Evolutionary conservation across 1,140 invertebrate genomes (phyloP).

Genomic region (Agraylea sexmaculata): DNA sequence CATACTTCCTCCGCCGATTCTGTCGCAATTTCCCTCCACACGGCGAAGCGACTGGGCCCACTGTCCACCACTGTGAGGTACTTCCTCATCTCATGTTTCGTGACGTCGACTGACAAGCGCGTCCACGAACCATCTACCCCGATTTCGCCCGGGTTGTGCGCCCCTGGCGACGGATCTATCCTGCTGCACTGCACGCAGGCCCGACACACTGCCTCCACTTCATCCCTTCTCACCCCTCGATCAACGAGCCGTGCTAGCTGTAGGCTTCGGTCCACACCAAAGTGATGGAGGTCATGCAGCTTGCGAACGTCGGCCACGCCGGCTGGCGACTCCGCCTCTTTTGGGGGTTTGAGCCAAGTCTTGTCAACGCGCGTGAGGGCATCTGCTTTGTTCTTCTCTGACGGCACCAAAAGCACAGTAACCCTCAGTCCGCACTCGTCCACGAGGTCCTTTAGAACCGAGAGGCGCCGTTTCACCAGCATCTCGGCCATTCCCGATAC

Average conservation of each 20-base stretch:
- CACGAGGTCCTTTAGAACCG: not conserved
- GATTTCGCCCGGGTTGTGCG: not conserved
- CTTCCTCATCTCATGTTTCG: not conserved
- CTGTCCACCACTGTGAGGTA: constrained; percentile 3
- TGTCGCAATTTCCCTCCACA: not conserved
- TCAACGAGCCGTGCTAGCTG: not conserved
- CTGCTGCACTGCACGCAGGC: not conserved
- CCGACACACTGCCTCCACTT: not conserved
- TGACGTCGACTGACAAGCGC: not conserved
- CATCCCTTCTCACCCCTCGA: not conserved
- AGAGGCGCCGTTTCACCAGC: not conserved
- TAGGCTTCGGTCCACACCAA: not conserved
- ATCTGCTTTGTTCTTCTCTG: not conserved
- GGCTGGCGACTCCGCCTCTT: too few relatives aligned
- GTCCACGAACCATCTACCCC: not conserved
- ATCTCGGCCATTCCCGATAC: too few relatives aligned
- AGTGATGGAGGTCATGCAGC: not conserved
- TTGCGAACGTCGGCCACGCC: too few relatives aligned
- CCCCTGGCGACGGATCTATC: not conserved
- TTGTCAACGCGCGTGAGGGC: not conserved
- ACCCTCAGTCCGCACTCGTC: not conserved
- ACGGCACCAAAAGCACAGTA: not conserved
- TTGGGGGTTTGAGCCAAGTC: not conserved
- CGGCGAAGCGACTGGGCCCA: constrained; percentile 2
- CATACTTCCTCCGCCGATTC: not conserved